These are phyloP conservation scores for Nothoprocta perdicaria DNA, from an alignment of 2,113 vertebrate species.

Conservation along the genomic window DNA sequence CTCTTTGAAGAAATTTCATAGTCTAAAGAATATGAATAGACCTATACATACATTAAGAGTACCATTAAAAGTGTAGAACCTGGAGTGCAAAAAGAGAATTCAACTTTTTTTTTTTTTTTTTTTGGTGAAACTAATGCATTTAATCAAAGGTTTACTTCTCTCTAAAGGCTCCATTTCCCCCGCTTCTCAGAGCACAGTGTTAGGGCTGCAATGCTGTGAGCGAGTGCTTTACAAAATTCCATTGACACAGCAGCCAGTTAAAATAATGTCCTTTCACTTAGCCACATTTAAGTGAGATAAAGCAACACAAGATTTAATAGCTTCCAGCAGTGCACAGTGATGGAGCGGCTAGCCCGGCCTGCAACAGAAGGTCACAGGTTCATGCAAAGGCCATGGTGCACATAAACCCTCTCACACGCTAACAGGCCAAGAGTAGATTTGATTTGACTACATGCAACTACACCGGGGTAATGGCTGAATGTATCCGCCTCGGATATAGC, in stretches of 20 bases:
- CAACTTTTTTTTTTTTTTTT: neutral
- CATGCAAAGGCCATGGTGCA: constrained; percentile 15
- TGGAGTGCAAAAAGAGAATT: constrained; percentile 23
- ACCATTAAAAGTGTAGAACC: constrained; percentile 14
- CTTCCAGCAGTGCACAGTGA: constrained; percentile 18
- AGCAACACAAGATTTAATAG: constrained; percentile 40
- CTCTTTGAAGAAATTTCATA: constrained; percentile 31
- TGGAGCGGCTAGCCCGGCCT: neutral
- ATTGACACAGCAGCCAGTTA: constrained; percentile 37
- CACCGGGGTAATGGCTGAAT: neutral
- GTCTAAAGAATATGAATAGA: constrained; percentile 36
- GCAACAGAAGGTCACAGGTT: constrained; percentile 30
- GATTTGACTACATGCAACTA: constrained; percentile 9
- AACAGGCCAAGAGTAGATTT: constrained; percentile 10
- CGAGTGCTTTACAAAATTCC: neutral
- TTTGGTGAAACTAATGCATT: constrained; percentile 53
- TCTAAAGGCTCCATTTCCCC: constrained; percentile 40
- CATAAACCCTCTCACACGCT: neutral
- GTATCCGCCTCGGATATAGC: neutral
- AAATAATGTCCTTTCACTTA: constrained; percentile 64
- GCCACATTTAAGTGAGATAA: constrained; percentile 48
- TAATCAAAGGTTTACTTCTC: constrained; percentile 59
- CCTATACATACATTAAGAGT: constrained; percentile 28
- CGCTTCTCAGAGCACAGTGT: constrained; percentile 9
- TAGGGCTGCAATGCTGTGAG: constrained; percentile 18